A percentile compares a stretch with the other conserved stretches of the same genome.
phyloP scores from a whole-genome alignment of 2,797 vertebrate genomes.

The Eulemur albifrons region DNA sequence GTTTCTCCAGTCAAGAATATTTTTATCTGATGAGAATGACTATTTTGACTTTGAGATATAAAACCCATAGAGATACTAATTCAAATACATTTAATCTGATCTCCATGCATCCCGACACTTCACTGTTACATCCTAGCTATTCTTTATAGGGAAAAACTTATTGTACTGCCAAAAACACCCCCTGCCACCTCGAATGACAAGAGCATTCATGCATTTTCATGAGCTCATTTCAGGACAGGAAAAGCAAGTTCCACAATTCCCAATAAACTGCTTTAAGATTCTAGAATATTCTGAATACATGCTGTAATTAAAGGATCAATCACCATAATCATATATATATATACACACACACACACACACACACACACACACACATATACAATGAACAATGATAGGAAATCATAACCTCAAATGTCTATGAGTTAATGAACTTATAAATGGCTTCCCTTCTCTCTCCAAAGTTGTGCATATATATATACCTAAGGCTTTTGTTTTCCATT shows the following conservation, averaged over 20 bases:
- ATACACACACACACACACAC: neutral
- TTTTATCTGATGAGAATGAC: slow-evolving; percentile 82
- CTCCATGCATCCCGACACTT: slow-evolving; percentile 74
- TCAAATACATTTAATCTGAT: slow-evolving; percentile 83
- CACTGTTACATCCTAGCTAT: slow-evolving; percentile 70
- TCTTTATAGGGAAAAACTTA: slow-evolving; percentile 75
- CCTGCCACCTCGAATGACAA: slow-evolving; percentile 68
- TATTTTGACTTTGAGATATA: slow-evolving; percentile 81
- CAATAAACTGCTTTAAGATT: slow-evolving; percentile 58
- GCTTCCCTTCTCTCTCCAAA: neutral
- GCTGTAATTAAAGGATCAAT: slow-evolving; percentile 41
- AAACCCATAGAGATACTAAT: slow-evolving; percentile 80
- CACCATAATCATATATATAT: slow-evolving; percentile 1
- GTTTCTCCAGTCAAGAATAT: slow-evolving; percentile 81
- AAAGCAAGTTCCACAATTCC: slow-evolving; percentile 58
- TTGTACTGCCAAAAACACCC: slow-evolving; percentile 77
- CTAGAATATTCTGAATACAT: slow-evolving; percentile 57
- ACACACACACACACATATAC: neutral
- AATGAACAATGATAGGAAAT: slow-evolving; percentile 52
- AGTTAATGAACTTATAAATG: slow-evolving; percentile 39
- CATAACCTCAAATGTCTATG: slow-evolving; percentile 28
- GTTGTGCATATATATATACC: neutral
- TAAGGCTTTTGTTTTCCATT: slow-evolving; percentile 44
- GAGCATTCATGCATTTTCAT: slow-evolving; percentile 73
- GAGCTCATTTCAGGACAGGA: slow-evolving; percentile 63